Conservation (phyloP, 2,113 vertebrate species). For the Fukomys damarensis region DNA sequence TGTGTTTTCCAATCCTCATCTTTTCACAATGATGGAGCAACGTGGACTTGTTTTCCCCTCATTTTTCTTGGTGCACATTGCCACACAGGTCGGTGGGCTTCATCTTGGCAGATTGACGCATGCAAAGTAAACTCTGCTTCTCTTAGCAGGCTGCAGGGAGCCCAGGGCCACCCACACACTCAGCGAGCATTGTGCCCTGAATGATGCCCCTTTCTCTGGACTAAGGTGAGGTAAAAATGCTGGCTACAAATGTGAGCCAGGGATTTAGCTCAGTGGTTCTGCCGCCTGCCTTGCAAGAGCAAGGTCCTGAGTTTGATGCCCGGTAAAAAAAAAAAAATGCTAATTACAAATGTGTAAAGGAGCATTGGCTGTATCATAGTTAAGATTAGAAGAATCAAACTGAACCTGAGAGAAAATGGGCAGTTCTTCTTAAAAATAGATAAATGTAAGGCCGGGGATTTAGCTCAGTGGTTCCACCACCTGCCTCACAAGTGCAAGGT, state of each 20-base stretch:
- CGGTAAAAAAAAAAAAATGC: too few relatives aligned
- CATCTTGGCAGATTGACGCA: not conserved
- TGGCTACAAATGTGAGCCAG: not conserved
- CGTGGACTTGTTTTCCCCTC: not conserved
- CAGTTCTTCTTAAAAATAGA: not conserved
- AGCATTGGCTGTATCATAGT: not conserved
- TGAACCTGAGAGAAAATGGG: not conserved
- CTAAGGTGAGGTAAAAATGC: not conserved
- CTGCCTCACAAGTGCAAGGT: too few relatives aligned
- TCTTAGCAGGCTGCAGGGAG: not conserved
- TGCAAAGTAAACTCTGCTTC: not conserved
- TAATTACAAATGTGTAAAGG: too few relatives aligned
- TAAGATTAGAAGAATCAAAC: constrained; percentile 28
- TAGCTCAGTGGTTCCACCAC: too few relatives aligned
- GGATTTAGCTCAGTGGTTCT: too few relatives aligned
- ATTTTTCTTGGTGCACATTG: not conserved
- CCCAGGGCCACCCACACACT: not conserved
- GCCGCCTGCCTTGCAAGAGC: too few relatives aligned
- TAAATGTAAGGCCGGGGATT: too few relatives aligned
- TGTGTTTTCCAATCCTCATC: not conserved
- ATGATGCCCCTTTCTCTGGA: not conserved
- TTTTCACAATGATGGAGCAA: not conserved
- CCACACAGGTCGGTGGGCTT: not conserved
- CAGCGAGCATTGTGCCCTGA: not conserved
- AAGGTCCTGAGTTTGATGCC: too few relatives aligned